Conservation (phyloP, 2,113 vertebrate species). For the Equus quagga region DNA sequence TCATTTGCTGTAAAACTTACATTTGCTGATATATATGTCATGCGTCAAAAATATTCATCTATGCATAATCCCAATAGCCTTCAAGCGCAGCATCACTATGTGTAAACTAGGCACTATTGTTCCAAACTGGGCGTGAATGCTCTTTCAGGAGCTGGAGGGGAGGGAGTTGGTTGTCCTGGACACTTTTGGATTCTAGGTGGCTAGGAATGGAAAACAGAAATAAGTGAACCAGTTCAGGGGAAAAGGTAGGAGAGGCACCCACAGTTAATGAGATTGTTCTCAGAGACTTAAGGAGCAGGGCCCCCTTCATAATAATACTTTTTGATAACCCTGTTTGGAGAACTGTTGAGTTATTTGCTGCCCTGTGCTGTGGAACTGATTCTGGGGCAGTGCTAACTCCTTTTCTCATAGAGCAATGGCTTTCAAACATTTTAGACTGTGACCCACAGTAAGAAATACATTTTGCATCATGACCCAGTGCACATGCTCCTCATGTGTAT, state of each 20-base stretch:
- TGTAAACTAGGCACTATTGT: neutral
- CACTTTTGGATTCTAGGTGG: neutral
- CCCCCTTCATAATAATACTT: neutral
- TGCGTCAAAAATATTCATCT: neutral
- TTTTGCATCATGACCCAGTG: neutral
- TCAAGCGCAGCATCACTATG: neutral
- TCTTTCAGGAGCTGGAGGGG: neutral
- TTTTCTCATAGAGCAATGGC: neutral
- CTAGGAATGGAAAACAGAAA: conserved; percentile 10
- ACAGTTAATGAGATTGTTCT: neutral
- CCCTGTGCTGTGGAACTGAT: neutral
- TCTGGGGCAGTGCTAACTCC: neutral
- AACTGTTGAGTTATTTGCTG: neutral
- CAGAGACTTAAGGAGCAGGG: neutral
- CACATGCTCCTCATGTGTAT: neutral
- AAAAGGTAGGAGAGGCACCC: neutral
- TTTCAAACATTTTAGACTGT: neutral
- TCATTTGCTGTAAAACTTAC: neutral
- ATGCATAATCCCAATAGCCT: neutral
- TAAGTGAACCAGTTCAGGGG: neutral
- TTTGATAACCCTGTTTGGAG: neutral
- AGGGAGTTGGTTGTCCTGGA: neutral
- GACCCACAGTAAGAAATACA: neutral
- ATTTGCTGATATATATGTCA: conserved; percentile 19
- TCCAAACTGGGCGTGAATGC: neutral